phyloP scores from a whole-genome alignment of 2,888 invertebrate species.

The Xestia xanthographa region DNA sequence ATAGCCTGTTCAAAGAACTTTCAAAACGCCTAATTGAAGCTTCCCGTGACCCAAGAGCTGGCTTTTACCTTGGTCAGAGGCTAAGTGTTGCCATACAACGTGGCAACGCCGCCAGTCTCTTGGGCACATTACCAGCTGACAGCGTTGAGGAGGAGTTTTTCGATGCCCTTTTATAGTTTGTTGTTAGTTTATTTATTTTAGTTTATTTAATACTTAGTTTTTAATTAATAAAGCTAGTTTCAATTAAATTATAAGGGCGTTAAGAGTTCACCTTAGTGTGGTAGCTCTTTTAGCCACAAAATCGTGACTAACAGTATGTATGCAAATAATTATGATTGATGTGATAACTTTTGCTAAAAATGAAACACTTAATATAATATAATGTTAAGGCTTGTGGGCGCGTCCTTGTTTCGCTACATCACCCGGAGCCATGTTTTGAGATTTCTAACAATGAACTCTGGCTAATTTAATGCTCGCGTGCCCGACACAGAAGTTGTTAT shows the following conservation, averaged over 20 bases:
- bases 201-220: too few relatives aligned
- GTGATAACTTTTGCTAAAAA: conserved; percentile 75
- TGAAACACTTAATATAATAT: neutral
- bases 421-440: conserved; percentile 66
- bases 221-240: too few relatives aligned
- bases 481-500: conserved; percentile 63
- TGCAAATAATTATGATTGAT: conserved; percentile 85
- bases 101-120: too few relatives aligned
- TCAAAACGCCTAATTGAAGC: too few relatives aligned
- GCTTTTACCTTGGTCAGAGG: too few relatives aligned
- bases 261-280: conserved; percentile 64
- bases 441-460: conserved; percentile 65
- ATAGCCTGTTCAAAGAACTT: too few relatives aligned
- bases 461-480: conserved; percentile 69
- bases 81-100: too few relatives aligned
- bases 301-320: conserved; percentile 79
- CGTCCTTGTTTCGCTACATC: conserved; percentile 71
- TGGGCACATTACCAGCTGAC: too few relatives aligned
- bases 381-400: conserved; percentile 73
- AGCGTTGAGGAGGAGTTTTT: too few relatives aligned
- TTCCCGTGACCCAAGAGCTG: too few relatives aligned
- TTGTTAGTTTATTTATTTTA: too few relatives aligned
- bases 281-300: conserved; percentile 63
- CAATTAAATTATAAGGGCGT: conserved; percentile 46
- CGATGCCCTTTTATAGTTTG: too few relatives aligned